A percentile compares a stretch with the other conserved stretches of the same genome.
Evolutionary conservation across 2,113 vertebrate genomes (phyloP).

Genomic region (Electrona antarctica): DNA sequence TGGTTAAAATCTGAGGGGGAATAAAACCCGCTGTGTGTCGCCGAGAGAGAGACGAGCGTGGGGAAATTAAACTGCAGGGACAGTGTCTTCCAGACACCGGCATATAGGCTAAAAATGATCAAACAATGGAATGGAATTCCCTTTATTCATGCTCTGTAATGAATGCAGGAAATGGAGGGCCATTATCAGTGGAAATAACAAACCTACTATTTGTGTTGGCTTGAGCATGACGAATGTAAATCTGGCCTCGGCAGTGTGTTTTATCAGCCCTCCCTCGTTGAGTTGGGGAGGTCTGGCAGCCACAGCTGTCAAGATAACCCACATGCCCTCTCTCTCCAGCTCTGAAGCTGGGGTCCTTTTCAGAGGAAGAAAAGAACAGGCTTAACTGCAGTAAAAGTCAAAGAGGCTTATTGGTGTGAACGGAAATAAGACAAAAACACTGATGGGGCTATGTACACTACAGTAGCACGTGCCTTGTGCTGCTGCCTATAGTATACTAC

Average conservation of each 20-base stretch:
- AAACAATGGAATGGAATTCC: constrained; percentile 39
- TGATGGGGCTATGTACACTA: no score
- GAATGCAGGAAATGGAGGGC: constrained; percentile 15
- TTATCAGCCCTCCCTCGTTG: constrained; percentile 49
- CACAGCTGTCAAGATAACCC: constrained; percentile 52
- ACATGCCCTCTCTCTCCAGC: constrained; percentile 28
- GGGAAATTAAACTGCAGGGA: constrained; percentile 29
- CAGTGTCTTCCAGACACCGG: constrained; percentile 30
- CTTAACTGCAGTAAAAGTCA: background rate
- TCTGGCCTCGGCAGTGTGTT: constrained; percentile 29
- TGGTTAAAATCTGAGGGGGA: constrained; percentile 27
- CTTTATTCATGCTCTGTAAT: constrained; percentile 35
- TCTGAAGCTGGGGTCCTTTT: constrained; percentile 19
- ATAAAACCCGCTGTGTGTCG: constrained; percentile 11
- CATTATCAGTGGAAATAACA: constrained; percentile 43
- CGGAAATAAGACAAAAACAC: no score
- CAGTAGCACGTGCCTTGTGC: constrained; percentile 22
- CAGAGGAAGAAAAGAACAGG: constrained; percentile 8
- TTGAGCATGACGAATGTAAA: constrained; percentile 51
- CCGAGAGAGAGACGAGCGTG: background rate
- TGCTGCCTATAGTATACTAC: constrained; percentile 7
- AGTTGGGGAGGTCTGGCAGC: constrained; percentile 31
- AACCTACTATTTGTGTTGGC: constrained; percentile 45
- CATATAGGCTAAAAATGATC: constrained; percentile 31
- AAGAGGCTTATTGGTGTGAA: no score